Evolutionary conservation across 2,888 invertebrate species (phyloP), one percentile per base, ranked within the genome.

Genomic region (Ceriagrion tenellum): DNA sequence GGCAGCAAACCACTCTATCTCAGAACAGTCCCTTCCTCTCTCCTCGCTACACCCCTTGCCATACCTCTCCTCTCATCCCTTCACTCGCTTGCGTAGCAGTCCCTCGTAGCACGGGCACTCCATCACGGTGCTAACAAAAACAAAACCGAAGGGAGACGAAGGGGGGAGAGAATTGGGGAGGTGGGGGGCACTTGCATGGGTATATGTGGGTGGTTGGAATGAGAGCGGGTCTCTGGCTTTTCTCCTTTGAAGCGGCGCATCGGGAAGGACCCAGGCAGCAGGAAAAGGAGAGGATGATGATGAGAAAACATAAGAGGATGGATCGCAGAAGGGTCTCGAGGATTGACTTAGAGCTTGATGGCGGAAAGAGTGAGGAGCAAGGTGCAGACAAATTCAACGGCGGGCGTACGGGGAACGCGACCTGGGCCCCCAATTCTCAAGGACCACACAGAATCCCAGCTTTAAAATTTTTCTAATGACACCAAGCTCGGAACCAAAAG

Each of bases 81-180:
- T 47, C 47, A 47, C 47, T 8, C 47, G 47, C 47, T 47, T 47
- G 47, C 47, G 47, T 8, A 47, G 47, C 81, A 35, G 69, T n/a
- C n/a, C 81, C 81, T 35, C 30, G 35, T 18, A 35, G n/a, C 69
- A 47, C 69, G 69, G 35, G 81, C 81, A 81, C 81, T 81, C 81
- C 81, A 81, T 81, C 81, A 81, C 81, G 81, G 81, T 35, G 81
- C 81, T 30, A 81, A 81, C 81, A 81, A 81, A 81, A 81, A 81
- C 81, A 81, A 81, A 81, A 81, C 81, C n/a, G 18, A 16, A 13
- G 81, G 12, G 16, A 81, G 81, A 18, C 20, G 59, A 16, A 59
- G 16, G 81, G 30, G 69, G 23, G 69, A 35, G 23, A 1, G 81
- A 18, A 6, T 16, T 81, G 13, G 35, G 81, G 69, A 30, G 81